Evolutionary conservation across 2,113 vertebrate genomes (phyloP).

Genomic region (Corythoichthys intestinalis): DNA sequence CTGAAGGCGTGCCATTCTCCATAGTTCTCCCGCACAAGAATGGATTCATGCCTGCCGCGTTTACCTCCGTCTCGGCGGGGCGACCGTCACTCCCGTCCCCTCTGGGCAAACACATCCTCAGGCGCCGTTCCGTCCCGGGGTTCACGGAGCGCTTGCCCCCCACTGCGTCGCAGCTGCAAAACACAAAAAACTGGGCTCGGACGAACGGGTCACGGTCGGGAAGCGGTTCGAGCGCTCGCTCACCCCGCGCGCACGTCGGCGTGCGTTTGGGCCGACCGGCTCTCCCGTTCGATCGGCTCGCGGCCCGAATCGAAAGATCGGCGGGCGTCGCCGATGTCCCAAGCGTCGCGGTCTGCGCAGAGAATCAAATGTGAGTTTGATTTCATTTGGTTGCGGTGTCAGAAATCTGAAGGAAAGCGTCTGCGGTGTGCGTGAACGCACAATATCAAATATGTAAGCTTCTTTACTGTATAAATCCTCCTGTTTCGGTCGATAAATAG

Average conservation of each 20-base stretch:
- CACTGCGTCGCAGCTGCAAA: background rate
- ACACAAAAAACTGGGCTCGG: background rate
- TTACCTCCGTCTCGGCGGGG: constrained; percentile 48
- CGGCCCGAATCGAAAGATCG: background rate
- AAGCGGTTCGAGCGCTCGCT: background rate
- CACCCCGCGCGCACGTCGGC: background rate
- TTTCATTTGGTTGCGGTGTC: no score
- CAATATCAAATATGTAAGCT: no score
- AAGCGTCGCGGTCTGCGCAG: background rate
- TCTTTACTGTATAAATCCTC: no score
- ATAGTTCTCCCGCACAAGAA: constrained; percentile 6
- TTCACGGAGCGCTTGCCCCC: constrained; percentile 31
- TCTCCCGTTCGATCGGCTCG: background rate
- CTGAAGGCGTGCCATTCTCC: no score
- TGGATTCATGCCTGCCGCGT: background rate
- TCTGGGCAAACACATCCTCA: constrained; percentile 1
- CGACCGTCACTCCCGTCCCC: constrained; percentile 44
- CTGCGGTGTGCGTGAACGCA: no score
- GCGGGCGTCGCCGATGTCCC: background rate
- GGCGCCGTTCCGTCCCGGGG: constrained; percentile 5
- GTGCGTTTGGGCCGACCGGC: background rate
- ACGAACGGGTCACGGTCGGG: background rate
- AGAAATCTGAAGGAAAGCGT: no score
- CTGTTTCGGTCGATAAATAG: no score
- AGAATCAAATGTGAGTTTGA: no score